phyloP scores from a whole-genome alignment of 2,113 vertebrate genomes.

The Lepidothrix coronata region DNA sequence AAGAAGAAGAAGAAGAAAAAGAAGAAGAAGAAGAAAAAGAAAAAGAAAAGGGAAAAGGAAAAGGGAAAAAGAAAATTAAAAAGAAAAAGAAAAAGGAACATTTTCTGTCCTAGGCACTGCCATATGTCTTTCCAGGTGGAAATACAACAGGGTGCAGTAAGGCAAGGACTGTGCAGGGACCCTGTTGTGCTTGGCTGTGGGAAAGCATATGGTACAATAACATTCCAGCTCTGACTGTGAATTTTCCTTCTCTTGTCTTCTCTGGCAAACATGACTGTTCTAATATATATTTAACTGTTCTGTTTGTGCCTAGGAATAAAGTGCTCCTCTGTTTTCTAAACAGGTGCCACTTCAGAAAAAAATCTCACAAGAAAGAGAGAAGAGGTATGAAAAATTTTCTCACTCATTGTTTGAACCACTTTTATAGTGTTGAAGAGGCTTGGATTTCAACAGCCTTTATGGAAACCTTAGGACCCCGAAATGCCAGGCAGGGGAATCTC shows the following conservation, averaged over 20 bases:
- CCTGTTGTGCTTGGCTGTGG: conserved; percentile 13
- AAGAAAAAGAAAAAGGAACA: background rate
- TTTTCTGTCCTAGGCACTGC: background rate
- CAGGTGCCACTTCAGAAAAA: background rate
- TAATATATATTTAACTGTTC: background rate
- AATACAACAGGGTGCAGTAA: conserved; percentile 41
- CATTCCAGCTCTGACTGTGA: conserved; percentile 24
- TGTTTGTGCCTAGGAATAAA: background rate
- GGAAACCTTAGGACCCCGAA: background rate
- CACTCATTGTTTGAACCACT: background rate
- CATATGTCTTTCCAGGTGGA: conserved; percentile 61
- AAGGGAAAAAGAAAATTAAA: too few relatives aligned
- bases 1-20: background rate
- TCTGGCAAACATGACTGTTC: background rate
- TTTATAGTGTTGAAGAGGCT: background rate
- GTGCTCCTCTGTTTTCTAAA: background rate
- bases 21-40: background rate
- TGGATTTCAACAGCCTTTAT: background rate
- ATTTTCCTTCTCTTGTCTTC: conserved; percentile 8
- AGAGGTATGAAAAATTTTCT: background rate
- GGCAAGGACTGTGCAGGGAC: background rate
- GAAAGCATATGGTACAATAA: conserved; percentile 14
- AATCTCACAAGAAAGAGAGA: background rate
- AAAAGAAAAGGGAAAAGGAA: background rate
- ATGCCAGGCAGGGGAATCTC: background rate